Conservation (phyloP, 2,888 invertebrate species). For the Silvanus unidentatus region DNA sequence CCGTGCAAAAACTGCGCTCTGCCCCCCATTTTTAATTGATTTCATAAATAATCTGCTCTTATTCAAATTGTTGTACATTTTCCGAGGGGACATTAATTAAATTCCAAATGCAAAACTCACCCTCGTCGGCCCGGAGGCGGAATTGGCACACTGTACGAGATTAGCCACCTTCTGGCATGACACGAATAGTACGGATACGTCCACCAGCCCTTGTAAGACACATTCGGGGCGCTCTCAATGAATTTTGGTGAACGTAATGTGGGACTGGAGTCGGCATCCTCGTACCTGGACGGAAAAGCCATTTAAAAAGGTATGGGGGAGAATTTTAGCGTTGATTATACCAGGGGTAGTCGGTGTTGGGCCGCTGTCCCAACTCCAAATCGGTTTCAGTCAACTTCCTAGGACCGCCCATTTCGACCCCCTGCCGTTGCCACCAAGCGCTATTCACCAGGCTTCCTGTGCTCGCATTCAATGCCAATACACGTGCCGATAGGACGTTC, state of each 20-base stretch:
- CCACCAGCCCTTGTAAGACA: constrained; percentile 74
- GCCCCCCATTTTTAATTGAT: no score
- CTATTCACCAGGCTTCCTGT: constrained; percentile 54
- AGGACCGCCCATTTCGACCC: constrained; percentile 54
- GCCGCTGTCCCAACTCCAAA: constrained; percentile 57
- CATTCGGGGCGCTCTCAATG: constrained; percentile 58
- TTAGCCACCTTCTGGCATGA: constrained; percentile 69
- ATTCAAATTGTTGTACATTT: no score
- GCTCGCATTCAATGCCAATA: constrained; percentile 57
- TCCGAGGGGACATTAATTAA: no score
- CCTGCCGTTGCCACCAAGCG: constrained; percentile 56
- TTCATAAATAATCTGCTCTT: no score
- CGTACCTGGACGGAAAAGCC: constrained; percentile 49
- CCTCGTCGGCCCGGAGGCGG: constrained; percentile 52
- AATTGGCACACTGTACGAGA: constrained; percentile 75
- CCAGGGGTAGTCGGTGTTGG: constrained; percentile 68
- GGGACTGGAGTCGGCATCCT: constrained; percentile 57
- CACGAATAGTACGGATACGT: constrained; percentile 86
- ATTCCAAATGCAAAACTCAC: constrained; percentile 27
- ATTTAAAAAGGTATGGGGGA: no score
- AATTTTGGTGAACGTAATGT: constrained; percentile 63
- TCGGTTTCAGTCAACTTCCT: constrained; percentile 39
- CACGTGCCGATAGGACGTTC: constrained; percentile 54
- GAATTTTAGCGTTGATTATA: no score
- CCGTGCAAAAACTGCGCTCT: no score